Base-by-base conservation (phyloP, 2,113 vertebrate genomes). In the Labeo catla region DNA sequence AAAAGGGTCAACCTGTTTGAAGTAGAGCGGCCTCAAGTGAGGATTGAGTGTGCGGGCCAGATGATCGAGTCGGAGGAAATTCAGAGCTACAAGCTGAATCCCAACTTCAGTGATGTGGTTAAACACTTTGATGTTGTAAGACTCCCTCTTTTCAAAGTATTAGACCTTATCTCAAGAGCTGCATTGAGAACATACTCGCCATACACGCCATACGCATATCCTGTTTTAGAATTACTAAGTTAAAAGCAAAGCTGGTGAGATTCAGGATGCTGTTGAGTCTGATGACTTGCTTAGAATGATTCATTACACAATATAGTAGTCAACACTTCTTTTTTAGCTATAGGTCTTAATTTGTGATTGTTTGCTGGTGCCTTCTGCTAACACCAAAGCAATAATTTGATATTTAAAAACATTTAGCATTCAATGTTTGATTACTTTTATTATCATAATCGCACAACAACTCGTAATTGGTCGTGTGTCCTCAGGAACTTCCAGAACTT, bases 1-100 rank as follows among this genome's bases (percentile, higher is more conserved):
- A 96, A 95, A 86, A 89, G 96, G 21, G 96, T 99, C 87, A 96
- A 99, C 74, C 91, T 99, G 49, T 98, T 99, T 0, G 96, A 97
- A 88, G 97, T 99, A 84, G 95, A 97, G 82, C 96, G 95, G 15
- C 98, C 97, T 1, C 93, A 96, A 88, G 96, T 99, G 85, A 94
- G 93, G 84, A 93, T 98, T 66, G 98, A 99, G 93, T 97, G 97
- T 90, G 96, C 96, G 0, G 97, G 97, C 21, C 91, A 89, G 78
- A 94, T 94, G 52, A 96, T 98, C 86, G 96, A 98, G 88, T 98
- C 98, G 0, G 97, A 97, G 87, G 96, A 97, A 87, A 94, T 99
- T 0, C n/a, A 91, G 77, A 94, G 91, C 91, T 98, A 95, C 92
- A 95, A 91, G 54, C 89, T 92, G 81, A 96, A 94, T 45, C 95